Base-by-base conservation (phyloP, 2,113 vertebrate species). In the Calypte anna region DNA sequence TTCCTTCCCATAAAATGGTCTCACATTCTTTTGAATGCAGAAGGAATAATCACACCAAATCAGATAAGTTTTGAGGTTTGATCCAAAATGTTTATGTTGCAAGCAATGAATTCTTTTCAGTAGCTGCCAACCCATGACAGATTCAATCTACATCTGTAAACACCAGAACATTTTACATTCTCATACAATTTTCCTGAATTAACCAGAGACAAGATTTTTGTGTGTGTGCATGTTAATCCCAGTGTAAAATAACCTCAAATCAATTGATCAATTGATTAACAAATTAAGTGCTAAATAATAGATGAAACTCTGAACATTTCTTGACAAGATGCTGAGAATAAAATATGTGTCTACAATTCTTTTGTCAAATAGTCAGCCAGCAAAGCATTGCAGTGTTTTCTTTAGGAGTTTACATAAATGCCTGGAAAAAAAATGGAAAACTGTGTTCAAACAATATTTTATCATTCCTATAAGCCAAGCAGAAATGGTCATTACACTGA, bases 211-310 rank as follows among this genome's bases (percentile, higher is more conserved):
- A 89, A 91, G 74, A 86, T 64, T 94, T 97, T 96, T 93, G 61
- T 81, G 69, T 59, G 31, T 67, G 27, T 2, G 27, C 67, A 51
- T 96, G 70, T 76, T 97, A 96, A 97, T 97, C 76, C 66, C 55
- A 67, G 59, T 96, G 73, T 94, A 94, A 96, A 97, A 97, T 96
- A 89, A 86, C 44, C 75, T 82, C 95, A 92, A 96, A 97, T 96
- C 96, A 97, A 97, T 97, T 74, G 75, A 97, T 97, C 93, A 98
- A 97, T 97, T 69, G 55, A 98, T 98, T 97, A 98, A 97, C 96
- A 97, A 97, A 98, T 98, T 97, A 97, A 97, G 89, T 98, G 75
- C 93, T 97, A 97, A 97, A 97, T 97, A 98, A 98, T 97, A 82
- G 83, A 98, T 97, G 80, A 77, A 64, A 66, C 68, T 82, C 46